These are phyloP conservation scores for Dinoponera quadriceps DNA, from an alignment of 1,140 invertebrate genomes.

Conservation along the genomic window DNA sequence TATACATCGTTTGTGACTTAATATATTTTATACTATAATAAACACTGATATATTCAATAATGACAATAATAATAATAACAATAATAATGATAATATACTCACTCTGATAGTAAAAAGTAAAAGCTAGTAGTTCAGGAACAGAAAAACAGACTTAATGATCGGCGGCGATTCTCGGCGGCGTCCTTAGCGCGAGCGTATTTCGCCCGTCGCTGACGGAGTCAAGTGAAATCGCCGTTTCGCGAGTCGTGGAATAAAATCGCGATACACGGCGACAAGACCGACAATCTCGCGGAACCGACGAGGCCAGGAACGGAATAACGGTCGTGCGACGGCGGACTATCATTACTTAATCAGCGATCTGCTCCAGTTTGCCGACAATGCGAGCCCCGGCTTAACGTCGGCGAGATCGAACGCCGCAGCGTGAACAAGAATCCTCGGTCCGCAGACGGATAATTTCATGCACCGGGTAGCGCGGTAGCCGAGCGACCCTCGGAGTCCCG, in stretches of 20 bases:
- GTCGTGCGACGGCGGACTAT: constrained; percentile 20
- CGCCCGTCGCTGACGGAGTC: background rate
- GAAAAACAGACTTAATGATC: too few species aligned
- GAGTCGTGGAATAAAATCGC: constrained; percentile 5
- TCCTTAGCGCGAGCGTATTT: background rate
- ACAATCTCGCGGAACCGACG: constrained; percentile 18
- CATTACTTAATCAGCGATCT: constrained; percentile 57
- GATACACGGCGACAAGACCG: constrained; percentile 5
- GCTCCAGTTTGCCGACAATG: constrained; percentile 51
- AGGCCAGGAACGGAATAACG: constrained; percentile 40
- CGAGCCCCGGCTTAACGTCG: constrained; percentile 26
- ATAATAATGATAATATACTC: too few species aligned
- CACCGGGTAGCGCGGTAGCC: constrained; percentile 47
- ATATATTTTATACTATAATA: too few species aligned
- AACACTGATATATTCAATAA: too few species aligned
- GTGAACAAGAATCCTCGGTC: constrained; percentile 35
- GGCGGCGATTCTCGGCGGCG: background rate
- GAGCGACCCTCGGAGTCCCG: constrained; percentile 18
- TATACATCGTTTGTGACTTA: too few species aligned
- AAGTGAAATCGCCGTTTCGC: background rate
- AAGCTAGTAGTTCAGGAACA: too few species aligned
- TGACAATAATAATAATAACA: too few species aligned
- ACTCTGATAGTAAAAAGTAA: too few species aligned
- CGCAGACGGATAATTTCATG: constrained; percentile 56
- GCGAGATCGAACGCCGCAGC: constrained; percentile 37